A percentile compares a stretch with the other conserved stretches of the same genome.
These are phyloP conservation scores for Drosophila buzzatii DNA, from an alignment of 2,888 invertebrate genomes.

Conservation along the genomic window DNA sequence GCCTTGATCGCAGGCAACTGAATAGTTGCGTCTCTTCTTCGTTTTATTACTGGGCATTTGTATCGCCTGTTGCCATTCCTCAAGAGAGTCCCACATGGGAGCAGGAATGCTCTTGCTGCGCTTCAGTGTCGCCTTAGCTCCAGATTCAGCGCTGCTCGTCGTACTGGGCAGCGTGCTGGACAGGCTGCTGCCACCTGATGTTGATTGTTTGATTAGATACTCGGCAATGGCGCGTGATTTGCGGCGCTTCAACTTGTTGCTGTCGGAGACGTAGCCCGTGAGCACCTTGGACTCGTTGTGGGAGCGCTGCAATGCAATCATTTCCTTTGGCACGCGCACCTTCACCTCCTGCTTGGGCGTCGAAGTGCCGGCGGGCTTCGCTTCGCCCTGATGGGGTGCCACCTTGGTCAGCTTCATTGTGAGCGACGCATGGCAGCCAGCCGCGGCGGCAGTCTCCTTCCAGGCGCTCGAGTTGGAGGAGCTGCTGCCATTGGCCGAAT, in stretches of 20 bases:
- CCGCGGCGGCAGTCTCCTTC: slow-evolving; percentile 25
- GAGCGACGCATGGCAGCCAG: slow-evolving; percentile 55
- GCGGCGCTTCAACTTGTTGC: slow-evolving; percentile 85
- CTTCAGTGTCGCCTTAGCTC: slow-evolving; percentile 21
- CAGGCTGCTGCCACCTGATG: background rate
- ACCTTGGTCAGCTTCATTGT: slow-evolving; percentile 75
- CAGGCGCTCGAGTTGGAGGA: slow-evolving; percentile 56
- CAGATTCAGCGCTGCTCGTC: background rate
- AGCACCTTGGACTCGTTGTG: slow-evolving; percentile 90
- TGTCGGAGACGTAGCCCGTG: slow-evolving; percentile 86
- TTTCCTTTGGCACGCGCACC: slow-evolving; percentile 86
- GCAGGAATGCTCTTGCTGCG: slow-evolving; percentile 68
- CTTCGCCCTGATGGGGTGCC: slow-evolving; percentile 23
- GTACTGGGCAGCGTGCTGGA: slow-evolving; percentile 35
- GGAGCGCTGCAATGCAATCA: slow-evolving; percentile 88
- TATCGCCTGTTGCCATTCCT: slow-evolving; percentile 32
- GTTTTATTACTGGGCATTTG: background rate
- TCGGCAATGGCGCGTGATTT: slow-evolving; percentile 51
- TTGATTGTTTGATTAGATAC: slow-evolving; percentile 19
- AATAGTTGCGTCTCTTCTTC: slow-evolving; percentile 38
- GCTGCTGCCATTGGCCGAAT: slow-evolving; percentile 59
- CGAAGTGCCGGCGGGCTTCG: slow-evolving; percentile 31
- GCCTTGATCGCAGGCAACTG: slow-evolving; percentile 48
- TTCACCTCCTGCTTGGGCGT: slow-evolving; percentile 65
- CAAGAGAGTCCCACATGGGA: slow-evolving; percentile 35